A percentile compares a stretch with the other conserved stretches of the same genome.
phyloP scores from a whole-genome alignment of 2,113 vertebrate species.

The Erpornis zantholeuca region DNA sequence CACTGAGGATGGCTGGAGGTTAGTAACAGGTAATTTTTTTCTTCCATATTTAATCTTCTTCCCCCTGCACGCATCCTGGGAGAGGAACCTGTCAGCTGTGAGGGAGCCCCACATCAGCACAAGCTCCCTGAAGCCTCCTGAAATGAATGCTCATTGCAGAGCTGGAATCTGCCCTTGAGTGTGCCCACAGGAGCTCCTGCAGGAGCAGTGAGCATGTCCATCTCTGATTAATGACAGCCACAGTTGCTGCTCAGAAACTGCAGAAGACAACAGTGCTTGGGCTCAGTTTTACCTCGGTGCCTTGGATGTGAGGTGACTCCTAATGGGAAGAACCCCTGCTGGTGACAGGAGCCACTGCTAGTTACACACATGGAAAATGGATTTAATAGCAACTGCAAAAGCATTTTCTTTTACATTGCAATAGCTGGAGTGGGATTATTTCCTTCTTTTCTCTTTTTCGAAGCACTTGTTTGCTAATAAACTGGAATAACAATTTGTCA shows the following conservation, averaged over 20 bases:
- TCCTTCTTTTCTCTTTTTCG: neutral
- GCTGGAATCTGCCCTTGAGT: conserved; percentile 9
- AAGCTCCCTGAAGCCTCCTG: neutral
- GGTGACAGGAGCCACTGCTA: neutral
- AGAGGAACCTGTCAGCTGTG: neutral
- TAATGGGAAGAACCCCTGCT: neutral
- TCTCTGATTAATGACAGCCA: neutral
- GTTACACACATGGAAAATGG: neutral
- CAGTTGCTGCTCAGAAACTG: neutral
- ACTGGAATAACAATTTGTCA: neutral
- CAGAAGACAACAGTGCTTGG: neutral
- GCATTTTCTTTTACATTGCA: neutral
- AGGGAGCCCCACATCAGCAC: neutral
- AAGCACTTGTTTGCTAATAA: neutral
- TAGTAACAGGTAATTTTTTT: neutral
- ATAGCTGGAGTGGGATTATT: neutral
- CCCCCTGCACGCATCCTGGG: neutral
- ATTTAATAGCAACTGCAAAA: neutral
- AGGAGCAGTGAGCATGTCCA: neutral
- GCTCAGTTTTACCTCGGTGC: neutral
- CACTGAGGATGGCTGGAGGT: neutral
- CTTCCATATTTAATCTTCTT: neutral
- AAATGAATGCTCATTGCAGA: neutral
- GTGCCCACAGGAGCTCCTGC: neutral
- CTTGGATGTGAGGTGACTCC: neutral